phyloP scores from a whole-genome alignment of 2,888 invertebrate genomes.

The Agriopis aurantiaria region DNA sequence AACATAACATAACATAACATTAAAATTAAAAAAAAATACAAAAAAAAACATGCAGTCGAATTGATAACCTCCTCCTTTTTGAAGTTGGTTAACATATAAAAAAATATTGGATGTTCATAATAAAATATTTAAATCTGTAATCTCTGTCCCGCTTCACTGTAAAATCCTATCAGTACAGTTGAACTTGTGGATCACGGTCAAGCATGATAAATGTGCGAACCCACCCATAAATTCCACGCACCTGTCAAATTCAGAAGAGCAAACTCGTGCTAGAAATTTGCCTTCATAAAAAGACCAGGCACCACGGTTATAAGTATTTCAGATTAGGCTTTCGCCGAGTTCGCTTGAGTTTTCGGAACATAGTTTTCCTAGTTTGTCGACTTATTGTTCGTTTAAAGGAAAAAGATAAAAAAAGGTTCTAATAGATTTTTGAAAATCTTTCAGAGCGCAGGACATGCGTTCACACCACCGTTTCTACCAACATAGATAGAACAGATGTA shows the following conservation, averaged over 20 bases:
- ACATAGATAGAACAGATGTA: no score
- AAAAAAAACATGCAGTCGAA: no score
- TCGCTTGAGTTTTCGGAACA: background rate
- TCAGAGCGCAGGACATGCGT: no score
- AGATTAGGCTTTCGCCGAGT: background rate
- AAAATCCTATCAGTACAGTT: conserved; percentile 24
- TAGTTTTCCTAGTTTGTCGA: no score
- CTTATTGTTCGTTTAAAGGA: no score
- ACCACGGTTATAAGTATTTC: background rate
- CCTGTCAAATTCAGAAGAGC: conserved; percentile 40
- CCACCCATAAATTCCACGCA: conserved; percentile 32
- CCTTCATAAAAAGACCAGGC: conserved; percentile 30
- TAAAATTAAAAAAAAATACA: no score
- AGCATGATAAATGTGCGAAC: conserved; percentile 33
- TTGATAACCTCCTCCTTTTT: no score
- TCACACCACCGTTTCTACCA: no score
- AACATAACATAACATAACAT: no score
- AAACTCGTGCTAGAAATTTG: conserved; percentile 15
- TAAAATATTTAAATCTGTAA: conserved; percentile 1
- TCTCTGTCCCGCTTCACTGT: conserved; percentile 8
- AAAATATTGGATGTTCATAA: background rate
- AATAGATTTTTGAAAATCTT: no score
- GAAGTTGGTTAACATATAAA: no score
- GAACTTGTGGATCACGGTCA: conserved; percentile 36
- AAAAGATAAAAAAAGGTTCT: no score